Conservation (phyloP, 2,888 invertebrate genomes). For the Parthenolecanium corni region DNA sequence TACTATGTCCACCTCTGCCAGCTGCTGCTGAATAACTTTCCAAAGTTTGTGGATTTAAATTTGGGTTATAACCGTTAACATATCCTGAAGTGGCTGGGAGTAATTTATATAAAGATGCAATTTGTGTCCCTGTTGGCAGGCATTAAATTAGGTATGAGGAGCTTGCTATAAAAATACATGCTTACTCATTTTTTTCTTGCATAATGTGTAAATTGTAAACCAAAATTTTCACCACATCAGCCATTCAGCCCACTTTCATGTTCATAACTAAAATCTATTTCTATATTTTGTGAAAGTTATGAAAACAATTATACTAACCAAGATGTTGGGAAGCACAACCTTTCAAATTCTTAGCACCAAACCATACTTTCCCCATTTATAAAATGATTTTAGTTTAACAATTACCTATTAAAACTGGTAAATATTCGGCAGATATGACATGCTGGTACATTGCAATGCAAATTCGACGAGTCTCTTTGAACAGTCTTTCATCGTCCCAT, state of each 20-base stretch:
- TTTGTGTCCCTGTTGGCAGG: not conserved
- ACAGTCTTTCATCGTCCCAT: conserved; percentile 59
- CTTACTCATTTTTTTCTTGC: no score
- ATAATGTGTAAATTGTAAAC: no score
- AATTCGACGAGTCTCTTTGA: conserved; percentile 58
- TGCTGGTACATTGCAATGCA: conserved; percentile 63
- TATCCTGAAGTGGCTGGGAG: not conserved
- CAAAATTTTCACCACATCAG: no score
- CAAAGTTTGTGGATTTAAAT: not conserved
- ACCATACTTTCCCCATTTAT: not conserved
- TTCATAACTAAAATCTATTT: no score
- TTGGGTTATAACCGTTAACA: not conserved
- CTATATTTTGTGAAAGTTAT: no score
- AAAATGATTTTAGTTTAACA: not conserved
- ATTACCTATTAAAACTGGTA: no score
- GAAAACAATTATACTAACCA: not conserved
- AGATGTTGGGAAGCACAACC: not conserved
- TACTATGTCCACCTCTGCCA: not conserved
- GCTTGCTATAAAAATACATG: no score
- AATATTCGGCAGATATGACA: conserved; percentile 64
- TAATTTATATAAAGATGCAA: not conserved
- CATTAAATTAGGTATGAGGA: no score
- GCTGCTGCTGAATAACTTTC: not conserved
- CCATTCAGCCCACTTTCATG: no score
- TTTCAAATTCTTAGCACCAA: no score